Conservation (phyloP, 2,888 invertebrate genomes). For the Cinara cedri region DNA sequence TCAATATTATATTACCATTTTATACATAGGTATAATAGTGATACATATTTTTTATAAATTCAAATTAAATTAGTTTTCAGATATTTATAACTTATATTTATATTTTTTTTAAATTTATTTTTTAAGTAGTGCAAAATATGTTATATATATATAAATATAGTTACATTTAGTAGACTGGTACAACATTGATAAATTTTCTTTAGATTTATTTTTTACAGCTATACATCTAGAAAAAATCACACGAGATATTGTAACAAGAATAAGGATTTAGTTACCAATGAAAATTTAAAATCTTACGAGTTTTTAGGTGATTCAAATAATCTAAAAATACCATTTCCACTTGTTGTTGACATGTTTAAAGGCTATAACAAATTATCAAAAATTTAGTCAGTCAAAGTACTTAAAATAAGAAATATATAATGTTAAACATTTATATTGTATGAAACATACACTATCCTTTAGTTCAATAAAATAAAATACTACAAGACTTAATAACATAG, state of each 20-base stretch:
- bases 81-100: too few relatives aligned
- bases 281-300: constrained; percentile 17
- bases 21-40: too few relatives aligned
- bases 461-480: constrained; percentile 49
- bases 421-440: neutral
- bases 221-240: constrained; percentile 16
- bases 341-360: constrained; percentile 46
- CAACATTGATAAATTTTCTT: constrained; percentile 27
- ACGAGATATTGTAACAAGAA: neutral
- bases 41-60: too few relatives aligned
- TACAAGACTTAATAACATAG: constrained; percentile 36
- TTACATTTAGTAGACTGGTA: constrained; percentile 55
- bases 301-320: constrained; percentile 41
- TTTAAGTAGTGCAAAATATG: too few relatives aligned
- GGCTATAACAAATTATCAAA: constrained; percentile 34
- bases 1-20: too few relatives aligned
- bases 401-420: neutral
- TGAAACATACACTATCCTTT: constrained; percentile 49
- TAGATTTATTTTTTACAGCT: constrained; percentile 14
- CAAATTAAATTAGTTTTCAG: too few relatives aligned
- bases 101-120: too few relatives aligned
- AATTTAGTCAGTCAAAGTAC: neutral
- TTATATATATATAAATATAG: constrained; percentile 12
- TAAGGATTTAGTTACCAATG: neutral
- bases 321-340: constrained; percentile 51